phyloP scores from a whole-genome alignment of 2,113 vertebrate species.

The Recurvirostra avosetta region DNA sequence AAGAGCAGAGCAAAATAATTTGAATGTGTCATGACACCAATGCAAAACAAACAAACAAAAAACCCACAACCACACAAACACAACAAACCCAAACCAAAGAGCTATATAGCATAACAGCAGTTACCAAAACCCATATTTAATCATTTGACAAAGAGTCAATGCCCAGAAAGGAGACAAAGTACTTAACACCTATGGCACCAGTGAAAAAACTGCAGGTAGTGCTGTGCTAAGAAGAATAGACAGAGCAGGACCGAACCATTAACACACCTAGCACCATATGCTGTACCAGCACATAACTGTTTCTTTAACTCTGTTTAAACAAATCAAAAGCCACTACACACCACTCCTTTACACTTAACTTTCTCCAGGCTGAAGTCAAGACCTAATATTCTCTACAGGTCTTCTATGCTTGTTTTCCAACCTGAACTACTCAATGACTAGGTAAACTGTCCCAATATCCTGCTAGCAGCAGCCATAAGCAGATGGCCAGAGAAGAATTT shows the following conservation, averaged over 20 bases:
- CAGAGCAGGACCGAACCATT: background rate
- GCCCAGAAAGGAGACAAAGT: background rate
- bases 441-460: background rate
- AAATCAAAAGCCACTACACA: background rate
- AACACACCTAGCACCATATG: background rate
- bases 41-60: background rate
- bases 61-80: background rate
- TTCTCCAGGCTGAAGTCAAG: background rate
- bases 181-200: background rate
- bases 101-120: accelerated
- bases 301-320: background rate
- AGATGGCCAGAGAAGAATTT: background rate
- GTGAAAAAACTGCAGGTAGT: background rate
- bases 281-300: background rate
- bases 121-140: background rate
- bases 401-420: background rate
- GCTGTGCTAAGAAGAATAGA: background rate
- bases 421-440: background rate
- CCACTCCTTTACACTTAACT: background rate
- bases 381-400: background rate
- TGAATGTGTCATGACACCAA: background rate
- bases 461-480: background rate
- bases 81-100: background rate
- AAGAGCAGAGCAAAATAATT: background rate
- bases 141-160: background rate